These are phyloP conservation scores for Parazoanthus swiftii DNA, from an alignment of 92 coral and sea anemone species.

Conservation along the genomic window DNA sequence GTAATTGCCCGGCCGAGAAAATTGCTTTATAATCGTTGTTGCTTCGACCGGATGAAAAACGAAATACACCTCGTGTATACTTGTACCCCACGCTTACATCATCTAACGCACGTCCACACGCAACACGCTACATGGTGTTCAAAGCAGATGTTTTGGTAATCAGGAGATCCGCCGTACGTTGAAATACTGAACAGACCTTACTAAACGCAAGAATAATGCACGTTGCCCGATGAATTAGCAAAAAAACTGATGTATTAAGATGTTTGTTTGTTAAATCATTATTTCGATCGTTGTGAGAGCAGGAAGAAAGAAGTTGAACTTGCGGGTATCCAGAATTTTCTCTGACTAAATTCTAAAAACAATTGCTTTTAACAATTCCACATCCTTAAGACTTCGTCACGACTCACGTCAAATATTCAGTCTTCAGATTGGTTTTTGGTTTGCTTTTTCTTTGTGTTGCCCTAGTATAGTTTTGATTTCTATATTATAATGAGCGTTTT, in stretches of 20 bases:
- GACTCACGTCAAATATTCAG: neutral
- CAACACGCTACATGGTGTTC: too few relatives aligned
- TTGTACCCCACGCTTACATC: neutral
- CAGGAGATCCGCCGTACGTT: neutral
- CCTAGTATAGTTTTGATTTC: neutral
- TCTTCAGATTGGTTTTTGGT: too few relatives aligned
- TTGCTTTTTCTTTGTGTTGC: neutral
- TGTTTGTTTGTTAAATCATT: too few relatives aligned
- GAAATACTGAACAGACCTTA: neutral
- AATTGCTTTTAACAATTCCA: too few relatives aligned
- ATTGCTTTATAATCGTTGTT: neutral
- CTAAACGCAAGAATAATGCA: neutral
- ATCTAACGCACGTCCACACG: too few relatives aligned
- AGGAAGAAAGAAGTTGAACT: too few relatives aligned
- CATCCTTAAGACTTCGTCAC: too few relatives aligned
- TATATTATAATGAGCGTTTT: neutral
- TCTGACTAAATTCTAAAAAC: too few relatives aligned
- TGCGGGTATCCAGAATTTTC: too few relatives aligned
- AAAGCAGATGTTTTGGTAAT: neutral
- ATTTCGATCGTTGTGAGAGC: neutral
- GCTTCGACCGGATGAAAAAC: neutral
- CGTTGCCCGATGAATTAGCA: neutral
- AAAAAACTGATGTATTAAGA: neutral
- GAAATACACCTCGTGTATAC: neutral
- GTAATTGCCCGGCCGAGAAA: neutral